Evolutionary conservation across 2,797 vertebrate species (phyloP).

Genomic region (Rhincodon typus): DNA sequence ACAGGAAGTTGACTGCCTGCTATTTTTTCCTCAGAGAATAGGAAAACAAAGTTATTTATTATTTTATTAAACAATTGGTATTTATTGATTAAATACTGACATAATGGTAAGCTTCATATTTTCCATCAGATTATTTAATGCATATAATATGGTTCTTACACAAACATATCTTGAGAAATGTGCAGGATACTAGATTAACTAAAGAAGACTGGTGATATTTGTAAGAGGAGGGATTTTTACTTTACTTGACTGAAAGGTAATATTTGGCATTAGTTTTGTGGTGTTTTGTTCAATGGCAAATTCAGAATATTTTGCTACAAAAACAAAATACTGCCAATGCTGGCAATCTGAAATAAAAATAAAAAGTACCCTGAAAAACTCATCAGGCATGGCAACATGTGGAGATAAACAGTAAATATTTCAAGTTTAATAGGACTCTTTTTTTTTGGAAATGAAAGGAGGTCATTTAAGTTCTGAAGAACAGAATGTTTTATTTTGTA

Average conservation of each 20-base stretch:
- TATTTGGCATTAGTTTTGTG: not conserved
- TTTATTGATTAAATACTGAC: not conserved
- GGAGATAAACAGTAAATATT: too few species aligned
- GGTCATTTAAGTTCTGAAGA: not conserved
- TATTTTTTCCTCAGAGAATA: not conserved
- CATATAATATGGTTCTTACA: not conserved
- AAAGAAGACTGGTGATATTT: not conserved
- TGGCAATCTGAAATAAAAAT: too few species aligned
- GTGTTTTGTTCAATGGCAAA: not conserved
- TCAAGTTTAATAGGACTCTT: too few species aligned
- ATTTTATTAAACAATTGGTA: not conserved
- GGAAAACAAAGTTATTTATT: not conserved
- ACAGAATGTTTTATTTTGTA: not conserved
- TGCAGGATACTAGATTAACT: not conserved
- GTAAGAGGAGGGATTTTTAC: not conserved
- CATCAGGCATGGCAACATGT: too few species aligned
- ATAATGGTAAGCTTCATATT: not conserved
- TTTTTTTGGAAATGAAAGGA: too few species aligned
- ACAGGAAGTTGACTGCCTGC: not conserved
- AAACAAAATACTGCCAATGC: too few species aligned
- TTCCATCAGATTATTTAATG: not conserved
- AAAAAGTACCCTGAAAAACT: too few species aligned
- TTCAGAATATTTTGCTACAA: too few species aligned
- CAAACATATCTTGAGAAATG: not conserved
- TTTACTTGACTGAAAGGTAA: not conserved